Base-by-base conservation (phyloP, 2,888 invertebrate genomes). In the Tipula unca region DNA sequence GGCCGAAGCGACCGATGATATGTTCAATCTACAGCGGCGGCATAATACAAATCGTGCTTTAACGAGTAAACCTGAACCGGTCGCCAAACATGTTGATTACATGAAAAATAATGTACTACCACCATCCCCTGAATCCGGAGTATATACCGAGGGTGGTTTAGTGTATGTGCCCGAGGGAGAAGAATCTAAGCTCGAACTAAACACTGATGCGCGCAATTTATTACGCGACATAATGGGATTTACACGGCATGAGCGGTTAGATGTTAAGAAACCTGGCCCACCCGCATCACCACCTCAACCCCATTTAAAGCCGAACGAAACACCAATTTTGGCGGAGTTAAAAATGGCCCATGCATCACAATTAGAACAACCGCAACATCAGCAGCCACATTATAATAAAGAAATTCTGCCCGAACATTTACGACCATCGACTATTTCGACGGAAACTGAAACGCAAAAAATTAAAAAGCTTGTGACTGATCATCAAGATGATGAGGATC, bases 211-310 rank as follows among this genome's bases (percentile, higher is more conserved):
- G 87, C 92, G 92, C 89, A 93, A 93, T 89, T 91, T 93, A 87
- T 90, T 94, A 89, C 91, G 92, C 42, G 93, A 93, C 90, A 94
- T 94, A 91, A 92, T 94, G 91, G 96, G 95, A 87, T 98, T 97
- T 92, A 95, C 96, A 88, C 93, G 97, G 88, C 95, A 95, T 88
- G 97, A 97, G 92, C 93, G 98, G 89, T 93, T 97, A 87, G 97
- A 98, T 91, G 97, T 97, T 85, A 98, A 98, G 92, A 98, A 98
- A 92, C 97, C 98, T n/a, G 97, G 97, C 86, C 97, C 98, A 85
- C 94, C 94, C 86, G 94, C 90, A 82, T 90, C 90, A 20, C 90
- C 90, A n/a, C 90, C 89, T 17, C 87, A 88, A 10, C 87, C 87
- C 13, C 88, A 87, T 4, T 87, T 89, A 14, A 85, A 86, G 3